Percentiles rank a stretch among this genome's conserved stretches.
Conservation (phyloP, 2,797 vertebrate species). For the Hemibagrus guttatus region DNA sequence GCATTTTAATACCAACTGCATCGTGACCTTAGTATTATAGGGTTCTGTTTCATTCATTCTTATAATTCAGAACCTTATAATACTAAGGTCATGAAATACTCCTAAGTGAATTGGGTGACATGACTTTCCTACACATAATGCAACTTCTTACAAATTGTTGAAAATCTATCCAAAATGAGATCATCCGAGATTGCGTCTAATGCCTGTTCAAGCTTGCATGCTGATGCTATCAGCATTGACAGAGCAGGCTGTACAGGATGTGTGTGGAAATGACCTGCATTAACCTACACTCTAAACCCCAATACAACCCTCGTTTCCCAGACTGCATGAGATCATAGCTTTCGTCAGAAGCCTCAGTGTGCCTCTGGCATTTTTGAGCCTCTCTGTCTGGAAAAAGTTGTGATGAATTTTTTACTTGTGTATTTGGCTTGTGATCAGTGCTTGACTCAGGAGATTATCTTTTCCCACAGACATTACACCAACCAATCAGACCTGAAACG, state of each 20-base stretch:
- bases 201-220: slow-evolving; percentile 38
- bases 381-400: not conserved
- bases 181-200: not conserved
- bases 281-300: slow-evolving; percentile 38
- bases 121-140: not conserved
- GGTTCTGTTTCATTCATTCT: not conserved
- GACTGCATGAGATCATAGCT: slow-evolving; percentile 52
- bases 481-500: not conserved
- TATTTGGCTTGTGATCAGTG: slow-evolving; percentile 14
- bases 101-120: not conserved
- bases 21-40: not conserved
- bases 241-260: slow-evolving; percentile 39
- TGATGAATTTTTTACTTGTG: not conserved
- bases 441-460: not conserved
- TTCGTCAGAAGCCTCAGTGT: slow-evolving; percentile 17
- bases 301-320: slow-evolving; percentile 24
- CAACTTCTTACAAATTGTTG: not conserved
- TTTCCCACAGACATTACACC: not conserved
- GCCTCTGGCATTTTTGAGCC: slow-evolving; percentile 25
- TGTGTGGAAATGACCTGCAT: slow-evolving; percentile 42
- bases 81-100: not conserved
- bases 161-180: slow-evolving; percentile 14
- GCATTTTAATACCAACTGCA: not conserved
- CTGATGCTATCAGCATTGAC: slow-evolving; percentile 20
- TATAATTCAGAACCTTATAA: not conserved